Base-by-base conservation (phyloP, 2,888 invertebrate genomes). In the Temnothorax unifasciatus region DNA sequence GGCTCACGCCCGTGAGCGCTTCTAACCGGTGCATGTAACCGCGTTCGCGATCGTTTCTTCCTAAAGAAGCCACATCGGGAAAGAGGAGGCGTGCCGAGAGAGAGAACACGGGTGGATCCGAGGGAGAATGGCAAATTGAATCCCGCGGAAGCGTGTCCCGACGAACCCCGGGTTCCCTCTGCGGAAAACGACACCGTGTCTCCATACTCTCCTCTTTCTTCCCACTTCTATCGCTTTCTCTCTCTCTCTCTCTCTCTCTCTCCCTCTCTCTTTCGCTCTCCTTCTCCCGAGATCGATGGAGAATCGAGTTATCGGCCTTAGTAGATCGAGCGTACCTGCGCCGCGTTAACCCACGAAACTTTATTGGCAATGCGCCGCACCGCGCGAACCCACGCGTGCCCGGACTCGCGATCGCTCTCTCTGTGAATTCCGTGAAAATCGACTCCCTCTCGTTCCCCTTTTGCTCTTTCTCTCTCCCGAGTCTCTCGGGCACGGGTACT, bases 221-320 rank as follows among this genome's bases (percentile, higher is more conserved):
- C 0, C 61, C 9, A 0, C 6, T 52, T 3, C 68, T 2, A 1
- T 25, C 25, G 1, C 25, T 25, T 1, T 25, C 25, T 25, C 25
- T 25, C 25, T 25, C 25, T 25, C 25, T 29, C n/a, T 3, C 1
- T 1, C 34, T 38, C 13, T 6, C n/a, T 25, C 5, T 18, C n/a
- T 2, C n/a, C 2, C 52, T 3, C 13, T 13, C 54, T 9, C 44
- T 15, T 29, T 11, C 5, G 3, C 15, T 25, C 38, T n/a, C 34
- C 11, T 5, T 1, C 41, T 18, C 8, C 5, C 34, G 47, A 79
- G 79, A 79, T 79, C 79, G 79, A 79, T 71, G 73, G 59, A 47
- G 59, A 79, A 79, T 79, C 73, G 79, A 71, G 79, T 83, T 77
- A 76, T 79, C 83, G 77, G 68, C 68, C 77, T 82, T 76, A 66